These are phyloP conservation scores for Aramus guarauna DNA, from an alignment of 2,113 vertebrate genomes.

Conservation along the genomic window DNA sequence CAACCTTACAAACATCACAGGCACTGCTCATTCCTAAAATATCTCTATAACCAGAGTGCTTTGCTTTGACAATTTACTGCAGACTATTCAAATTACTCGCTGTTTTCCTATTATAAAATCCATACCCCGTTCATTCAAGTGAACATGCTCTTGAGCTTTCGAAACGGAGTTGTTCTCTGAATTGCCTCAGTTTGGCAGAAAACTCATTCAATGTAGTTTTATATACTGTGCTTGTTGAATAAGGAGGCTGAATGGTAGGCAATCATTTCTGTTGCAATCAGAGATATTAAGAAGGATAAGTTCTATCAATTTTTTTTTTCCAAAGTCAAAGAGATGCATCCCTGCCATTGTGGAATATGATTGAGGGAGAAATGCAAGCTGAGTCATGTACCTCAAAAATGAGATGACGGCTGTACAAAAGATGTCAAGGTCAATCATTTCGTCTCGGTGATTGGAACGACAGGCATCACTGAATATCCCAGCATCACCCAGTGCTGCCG, in stretches of 20 bases:
- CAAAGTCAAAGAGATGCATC: neutral
- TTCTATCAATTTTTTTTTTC: neutral
- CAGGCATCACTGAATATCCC: neutral
- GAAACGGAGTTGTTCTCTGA: neutral
- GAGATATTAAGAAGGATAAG: neutral
- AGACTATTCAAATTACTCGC: neutral
- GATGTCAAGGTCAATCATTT: neutral
- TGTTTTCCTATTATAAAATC: neutral
- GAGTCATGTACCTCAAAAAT: rapidly evolving
- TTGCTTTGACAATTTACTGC: conserved; percentile 18
- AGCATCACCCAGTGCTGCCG: rapidly evolving
- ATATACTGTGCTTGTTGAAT: neutral
- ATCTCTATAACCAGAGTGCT: neutral
- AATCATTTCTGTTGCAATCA: neutral
- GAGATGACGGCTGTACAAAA: neutral
- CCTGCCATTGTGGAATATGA: neutral
- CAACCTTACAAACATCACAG: conserved; percentile 1
- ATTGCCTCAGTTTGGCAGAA: neutral
- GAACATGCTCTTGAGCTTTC: neutral
- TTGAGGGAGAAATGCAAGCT: neutral
- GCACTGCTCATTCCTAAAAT: neutral
- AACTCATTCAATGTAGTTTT: neutral
- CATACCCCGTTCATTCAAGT: neutral
- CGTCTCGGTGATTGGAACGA: rapidly evolving
- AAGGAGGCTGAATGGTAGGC: neutral